Evolutionary conservation across 2,797 vertebrate genomes (phyloP), one percentile per base, ranked within the genome.

Genomic region (Lepus townsendii): DNA sequence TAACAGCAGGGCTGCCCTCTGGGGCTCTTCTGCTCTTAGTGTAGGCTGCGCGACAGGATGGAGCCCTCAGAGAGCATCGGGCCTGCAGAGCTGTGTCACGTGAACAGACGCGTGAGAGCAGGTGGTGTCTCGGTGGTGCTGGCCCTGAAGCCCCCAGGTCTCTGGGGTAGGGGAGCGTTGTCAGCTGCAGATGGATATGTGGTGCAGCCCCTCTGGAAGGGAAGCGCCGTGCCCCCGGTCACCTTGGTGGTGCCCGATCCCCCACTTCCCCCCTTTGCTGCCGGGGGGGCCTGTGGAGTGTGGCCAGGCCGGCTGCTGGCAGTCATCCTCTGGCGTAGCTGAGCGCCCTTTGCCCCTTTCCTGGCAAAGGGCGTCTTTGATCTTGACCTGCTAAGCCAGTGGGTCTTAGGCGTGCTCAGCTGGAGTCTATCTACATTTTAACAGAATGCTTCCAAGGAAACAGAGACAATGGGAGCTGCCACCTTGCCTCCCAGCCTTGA

Each of bases 401-500:
- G n/a, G 17, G 16, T 57, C 68, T 82, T 66, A 35, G 26, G 30
- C 14, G 80, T 52, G 50, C 35, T 72, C 35, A 84, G 30, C 16
- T 54, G 42, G 72, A 62, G 38, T 42, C 22, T 60, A 47, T 47
- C 42, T 47, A 80, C 63, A 69, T 26, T 78, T 47, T 38, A 54
- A 30, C 32, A 32, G 24, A 52, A 54, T 20, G 3, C 38, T 32
- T 66, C 6, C 38, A 30, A 27, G 83, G n/a, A 52, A 76, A 5
- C 22, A 19, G 16, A 16, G 30, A 13, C 22, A 26, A 1, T 11
- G 2, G 66, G 32, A 17, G 32, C 57, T 5, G 1, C 65, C 42
- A 2, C 5, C 20, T 1, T 0, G 0, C 17, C 26, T 19, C 62
- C 32, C 26, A 2, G 24, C 11, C 52, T 65, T 62, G 2, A 22